Evolutionary conservation across 2,797 vertebrate genomes (phyloP), one percentile per base, ranked within the genome.

Genomic region (Catharus ustulatus): DNA sequence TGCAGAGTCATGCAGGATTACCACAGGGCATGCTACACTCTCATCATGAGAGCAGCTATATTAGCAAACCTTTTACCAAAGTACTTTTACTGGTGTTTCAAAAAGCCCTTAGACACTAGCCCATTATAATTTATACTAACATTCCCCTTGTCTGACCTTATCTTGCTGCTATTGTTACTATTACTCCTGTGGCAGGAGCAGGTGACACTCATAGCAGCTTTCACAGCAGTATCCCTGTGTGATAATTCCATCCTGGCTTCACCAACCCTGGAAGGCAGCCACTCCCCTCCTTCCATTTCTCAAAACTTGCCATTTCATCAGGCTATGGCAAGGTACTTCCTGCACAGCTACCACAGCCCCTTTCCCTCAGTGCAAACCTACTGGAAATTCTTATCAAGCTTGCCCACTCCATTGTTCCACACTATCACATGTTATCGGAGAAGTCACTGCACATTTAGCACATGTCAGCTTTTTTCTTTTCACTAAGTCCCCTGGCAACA

Each of bases 351-450:
- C 82, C 79, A 0, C 34, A 86, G 87, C 52, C 66, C 45, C 87
- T 76, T 74, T 63, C 40, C 55, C 57, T 54, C 66, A 26, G 55
- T n/a, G 73, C 52, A 89, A 93, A 83, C 34, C 84, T 86, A 75
- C 94, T 89, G 87, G 92, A 95, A 94, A 88, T 55, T 86, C 94
- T 95, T 96, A 95, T 94, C 87, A 0, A 83, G 59, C 69, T 91
- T 84, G 79, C 84, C 89, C 94, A 91, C 69, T 59, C 66, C 62
- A 93, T 96, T 95, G 92, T 96, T 92, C 73, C 71, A 59, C 10
- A 0, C 63, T 90, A 88, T 90, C 88, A 59, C 5, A 0, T 42
- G 71, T 79, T 94, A 90, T 92, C 38, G 0, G 59, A 87, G 80
- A 49, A 93, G 74, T 71, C 63, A 40, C 66, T 87, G 46, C 52